Evolutionary conservation across 2,113 vertebrate genomes (phyloP).

Genomic region (Melospiza georgiana): DNA sequence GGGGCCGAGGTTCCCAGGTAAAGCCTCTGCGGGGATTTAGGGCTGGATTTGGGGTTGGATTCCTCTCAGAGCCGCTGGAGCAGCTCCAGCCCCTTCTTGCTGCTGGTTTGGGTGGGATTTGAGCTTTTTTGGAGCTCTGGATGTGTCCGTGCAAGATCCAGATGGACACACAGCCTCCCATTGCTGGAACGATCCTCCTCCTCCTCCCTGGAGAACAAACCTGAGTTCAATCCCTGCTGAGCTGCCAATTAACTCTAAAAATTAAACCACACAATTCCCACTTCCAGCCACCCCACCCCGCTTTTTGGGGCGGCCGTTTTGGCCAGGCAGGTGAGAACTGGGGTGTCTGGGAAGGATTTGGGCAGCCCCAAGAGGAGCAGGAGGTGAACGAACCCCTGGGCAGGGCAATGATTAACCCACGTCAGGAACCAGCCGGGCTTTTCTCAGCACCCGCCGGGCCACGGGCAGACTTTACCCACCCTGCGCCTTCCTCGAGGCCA

Average conservation of each 20-base stretch:
- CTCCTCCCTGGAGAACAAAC: neutral
- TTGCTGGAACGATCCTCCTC: neutral
- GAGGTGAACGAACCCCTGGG: neutral
- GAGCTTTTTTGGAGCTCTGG: neutral
- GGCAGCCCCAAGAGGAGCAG: neutral
- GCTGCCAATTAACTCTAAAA: neutral
- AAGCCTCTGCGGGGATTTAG: neutral
- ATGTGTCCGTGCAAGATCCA: neutral
- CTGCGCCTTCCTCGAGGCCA: neutral
- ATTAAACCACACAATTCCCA: neutral
- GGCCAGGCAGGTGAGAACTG: rapidly evolving
- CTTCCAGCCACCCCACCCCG: neutral
- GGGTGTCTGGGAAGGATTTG: neutral
- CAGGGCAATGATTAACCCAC: conserved; percentile 29
- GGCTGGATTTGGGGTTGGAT: neutral
- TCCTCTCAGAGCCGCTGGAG: neutral
- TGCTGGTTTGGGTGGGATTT: neutral
- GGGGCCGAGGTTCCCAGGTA: neutral
- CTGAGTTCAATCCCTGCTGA: neutral
- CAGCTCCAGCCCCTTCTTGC: neutral
- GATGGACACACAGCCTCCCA: neutral
- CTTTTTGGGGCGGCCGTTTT: neutral
- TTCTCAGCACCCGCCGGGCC: neutral
- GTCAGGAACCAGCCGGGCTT: neutral
- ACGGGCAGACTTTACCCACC: conserved; percentile 33